Base-by-base conservation (phyloP, 2,797 vertebrate species). In the Pempheris klunzingeri region DNA sequence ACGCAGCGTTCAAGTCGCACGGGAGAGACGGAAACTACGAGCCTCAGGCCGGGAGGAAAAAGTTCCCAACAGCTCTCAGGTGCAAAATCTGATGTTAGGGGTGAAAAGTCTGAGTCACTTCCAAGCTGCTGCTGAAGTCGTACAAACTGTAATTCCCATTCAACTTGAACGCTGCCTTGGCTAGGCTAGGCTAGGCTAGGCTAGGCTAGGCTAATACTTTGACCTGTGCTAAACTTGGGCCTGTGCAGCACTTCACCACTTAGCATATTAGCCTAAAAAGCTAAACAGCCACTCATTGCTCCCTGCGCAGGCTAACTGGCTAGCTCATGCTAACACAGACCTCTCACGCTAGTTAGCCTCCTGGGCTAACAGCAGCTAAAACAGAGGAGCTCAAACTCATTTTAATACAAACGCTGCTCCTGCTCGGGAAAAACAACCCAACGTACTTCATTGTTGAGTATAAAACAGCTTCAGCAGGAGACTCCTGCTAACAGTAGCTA, bases 1-100 rank as follows among this genome's bases (percentile, higher is more conserved):
- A 34, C 7, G 77, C 60, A 69, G 77, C 79, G 4, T 80, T 88
- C 85, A 77, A 22, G 74, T 71, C 39, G 12, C 57, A 47, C 2
- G 20, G 65, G 78, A 83, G 3, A 71, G 32, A 44, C 28, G 11
- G 67, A 10, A 54, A 73, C 49, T 43, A 75, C 18, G 7, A 78
- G 67, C 77, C 39, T 72, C 36, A 28, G 12, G 72, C 32, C 17
- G 20, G 3, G 20, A 34, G 36, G 20, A 4, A 60, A 41, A 43
- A 1, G 17, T 26, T 17, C 22, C 26, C 20, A 11, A 11, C 32
- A 7, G 46, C 36, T 41, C 2, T 28, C 39, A 7, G 14, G 26
- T 24, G n/a, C 14, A 10, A 54, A 54, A 18, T 6, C 14, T 14
- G 12, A 17, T 3, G 7, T 44, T 18, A 44, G 15, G 18, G 43